A percentile compares a stretch with the other conserved stretches of the same genome.
These are phyloP conservation scores for Antigone vipio DNA, from an alignment of 2,113 vertebrate species.

Conservation along the genomic window DNA sequence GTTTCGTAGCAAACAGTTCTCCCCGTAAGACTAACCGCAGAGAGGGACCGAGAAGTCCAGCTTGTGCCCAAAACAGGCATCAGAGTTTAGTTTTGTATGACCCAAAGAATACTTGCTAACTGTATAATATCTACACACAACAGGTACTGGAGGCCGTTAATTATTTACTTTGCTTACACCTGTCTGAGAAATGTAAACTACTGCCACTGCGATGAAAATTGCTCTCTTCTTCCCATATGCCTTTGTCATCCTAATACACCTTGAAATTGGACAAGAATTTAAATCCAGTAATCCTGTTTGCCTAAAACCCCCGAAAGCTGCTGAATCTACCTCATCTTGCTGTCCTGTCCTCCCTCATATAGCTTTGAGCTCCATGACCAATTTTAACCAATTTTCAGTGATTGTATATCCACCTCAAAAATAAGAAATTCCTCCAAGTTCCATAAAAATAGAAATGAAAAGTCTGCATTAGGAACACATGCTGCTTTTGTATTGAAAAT, in stretches of 20 bases:
- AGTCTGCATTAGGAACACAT: not conserved
- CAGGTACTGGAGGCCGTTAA: not conserved
- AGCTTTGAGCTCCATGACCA: not conserved
- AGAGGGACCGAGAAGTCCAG: not conserved
- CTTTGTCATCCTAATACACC: not conserved
- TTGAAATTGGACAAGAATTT: constrained; percentile 6
- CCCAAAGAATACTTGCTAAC: not conserved
- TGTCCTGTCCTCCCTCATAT: not conserved
- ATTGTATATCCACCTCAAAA: not conserved
- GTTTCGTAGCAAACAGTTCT: not conserved
- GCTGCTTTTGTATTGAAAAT: not conserved
- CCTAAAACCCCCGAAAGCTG: not conserved
- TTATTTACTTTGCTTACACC: not conserved
- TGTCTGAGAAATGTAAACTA: not conserved
- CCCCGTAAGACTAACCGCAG: not conserved
- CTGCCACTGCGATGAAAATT: not conserved
- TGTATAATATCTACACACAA: not conserved
- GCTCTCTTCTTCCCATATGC: not conserved
- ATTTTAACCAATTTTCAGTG: not conserved
- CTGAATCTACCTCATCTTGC: not conserved
- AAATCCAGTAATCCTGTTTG: not conserved
- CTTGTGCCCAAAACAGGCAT: not conserved
- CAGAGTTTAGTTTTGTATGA: not conserved
- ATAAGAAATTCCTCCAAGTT: not conserved
- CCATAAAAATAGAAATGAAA: not conserved